Evolutionary conservation across 2,113 vertebrate species (phyloP).

Genomic region (Corythaixoides concolor): DNA sequence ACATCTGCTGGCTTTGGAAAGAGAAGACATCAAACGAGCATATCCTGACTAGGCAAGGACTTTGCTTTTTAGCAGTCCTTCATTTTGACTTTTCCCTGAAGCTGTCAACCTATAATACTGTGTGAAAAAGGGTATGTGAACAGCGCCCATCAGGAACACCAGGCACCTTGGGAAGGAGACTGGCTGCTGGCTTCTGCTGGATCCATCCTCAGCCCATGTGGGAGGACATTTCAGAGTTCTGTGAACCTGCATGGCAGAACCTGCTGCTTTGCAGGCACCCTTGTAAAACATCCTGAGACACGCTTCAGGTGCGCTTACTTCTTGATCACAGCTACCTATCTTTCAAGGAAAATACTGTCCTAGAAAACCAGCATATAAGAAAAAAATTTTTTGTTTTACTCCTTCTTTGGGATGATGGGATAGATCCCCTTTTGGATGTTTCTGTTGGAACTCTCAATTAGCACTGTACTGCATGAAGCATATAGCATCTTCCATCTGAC

Average conservation of each 20-base stretch:
- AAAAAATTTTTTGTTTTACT: neutral
- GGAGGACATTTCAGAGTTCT: accelerated
- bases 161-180: neutral
- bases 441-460: neutral
- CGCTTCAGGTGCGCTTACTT: neutral
- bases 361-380: neutral
- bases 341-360: accelerated
- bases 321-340: neutral
- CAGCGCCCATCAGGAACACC: neutral
- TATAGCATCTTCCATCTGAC: neutral
- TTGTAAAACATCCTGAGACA: neutral
- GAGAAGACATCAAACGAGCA: slow-evolving; percentile 32
- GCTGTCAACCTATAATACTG: neutral
- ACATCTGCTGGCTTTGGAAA: slow-evolving; percentile 60
- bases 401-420: neutral
- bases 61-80: neutral
- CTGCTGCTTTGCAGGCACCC: neutral
- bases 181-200: neutral
- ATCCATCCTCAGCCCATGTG: accelerated
- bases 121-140: accelerated
- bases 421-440: accelerated
- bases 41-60: neutral
- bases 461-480: neutral
- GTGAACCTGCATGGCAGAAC: too few species aligned
- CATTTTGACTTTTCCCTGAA: neutral